Percentiles rank a stretch among this genome's conserved stretches.
Evolutionary conservation across 2,113 vertebrate species (phyloP).

Genomic region (Tetraodon nigroviridis): DNA sequence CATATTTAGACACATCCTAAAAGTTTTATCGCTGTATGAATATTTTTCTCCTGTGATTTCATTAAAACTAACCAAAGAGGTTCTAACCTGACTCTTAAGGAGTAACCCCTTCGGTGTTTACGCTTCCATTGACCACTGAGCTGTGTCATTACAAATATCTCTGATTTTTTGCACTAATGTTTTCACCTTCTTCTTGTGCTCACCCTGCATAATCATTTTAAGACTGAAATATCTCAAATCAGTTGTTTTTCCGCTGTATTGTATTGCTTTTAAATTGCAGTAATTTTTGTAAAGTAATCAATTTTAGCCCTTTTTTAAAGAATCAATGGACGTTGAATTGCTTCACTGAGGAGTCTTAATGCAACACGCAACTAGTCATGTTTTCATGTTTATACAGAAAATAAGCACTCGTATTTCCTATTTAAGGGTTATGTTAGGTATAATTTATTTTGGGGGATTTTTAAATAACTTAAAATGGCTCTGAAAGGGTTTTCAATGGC

Average conservation of each 20-base stretch:
- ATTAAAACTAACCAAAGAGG: slow-evolving; percentile 67
- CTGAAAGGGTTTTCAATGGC: background rate
- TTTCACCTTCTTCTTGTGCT: slow-evolving; percentile 58
- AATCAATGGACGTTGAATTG: background rate
- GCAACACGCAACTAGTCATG: background rate
- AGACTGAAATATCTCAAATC: slow-evolving; percentile 1
- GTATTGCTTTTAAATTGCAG: slow-evolving; percentile 4
- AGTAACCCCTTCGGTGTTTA: slow-evolving; percentile 36
- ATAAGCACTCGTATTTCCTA: too few relatives aligned
- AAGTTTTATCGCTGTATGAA: slow-evolving; percentile 31
- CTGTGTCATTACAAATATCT: slow-evolving; percentile 23
- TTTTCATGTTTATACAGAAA: too few relatives aligned
- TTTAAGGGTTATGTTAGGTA: too few relatives aligned
- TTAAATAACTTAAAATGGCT: background rate
- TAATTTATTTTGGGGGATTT: background rate
- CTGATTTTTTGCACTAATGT: slow-evolving; percentile 65
- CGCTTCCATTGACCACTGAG: slow-evolving; percentile 30
- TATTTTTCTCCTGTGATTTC: slow-evolving; percentile 28
- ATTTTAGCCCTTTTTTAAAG: too few relatives aligned
- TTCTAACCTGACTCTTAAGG: slow-evolving; percentile 38
- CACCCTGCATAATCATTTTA: slow-evolving; percentile 46
- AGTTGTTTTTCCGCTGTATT: slow-evolving; percentile 6
- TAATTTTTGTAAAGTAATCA: too few relatives aligned
- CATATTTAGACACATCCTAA: slow-evolving; percentile 18
- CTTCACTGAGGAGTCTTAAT: background rate